Evolutionary conservation across 1,140 invertebrate genomes (phyloP).

Genomic region (Piezodorus guildinii): DNA sequence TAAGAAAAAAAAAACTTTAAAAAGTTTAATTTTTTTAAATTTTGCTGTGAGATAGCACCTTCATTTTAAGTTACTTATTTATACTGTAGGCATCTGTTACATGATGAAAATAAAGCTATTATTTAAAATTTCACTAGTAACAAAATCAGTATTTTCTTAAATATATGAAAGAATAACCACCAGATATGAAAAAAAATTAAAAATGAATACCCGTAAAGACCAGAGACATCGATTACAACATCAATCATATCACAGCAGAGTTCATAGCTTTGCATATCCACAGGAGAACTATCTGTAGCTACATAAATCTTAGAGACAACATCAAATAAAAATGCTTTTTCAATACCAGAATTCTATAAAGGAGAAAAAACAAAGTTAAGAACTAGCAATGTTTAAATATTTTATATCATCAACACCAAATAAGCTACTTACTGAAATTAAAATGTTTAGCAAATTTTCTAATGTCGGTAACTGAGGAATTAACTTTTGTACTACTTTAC

Average conservation of each 20-base stretch:
- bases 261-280: constrained; percentile 99
- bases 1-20: too few species aligned
- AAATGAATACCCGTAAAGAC: constrained; percentile 83
- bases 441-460: constrained; percentile 97
- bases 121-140: too few species aligned
- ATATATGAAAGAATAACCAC: too few species aligned
- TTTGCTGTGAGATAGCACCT: too few species aligned
- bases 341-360: constrained; percentile 89
- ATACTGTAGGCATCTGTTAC: too few species aligned
- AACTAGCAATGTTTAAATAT: constrained; percentile 19
- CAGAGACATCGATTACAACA: constrained; percentile 96
- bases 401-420: neutral
- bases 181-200: too few species aligned
- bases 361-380: neutral
- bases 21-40: too few species aligned
- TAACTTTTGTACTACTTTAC: constrained; percentile 98
- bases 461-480: constrained; percentile 94
- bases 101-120: too few species aligned
- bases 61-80: too few species aligned
- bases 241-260: constrained; percentile 99
- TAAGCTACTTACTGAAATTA: constrained; percentile 77
- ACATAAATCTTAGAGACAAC: constrained; percentile 99
- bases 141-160: too few species aligned
- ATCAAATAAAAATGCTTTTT: constrained; percentile 97
- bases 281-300: constrained; percentile 94